Evolutionary conservation across 1,140 invertebrate species (phyloP).

Genomic region (Drosophila pectinifera): DNA sequence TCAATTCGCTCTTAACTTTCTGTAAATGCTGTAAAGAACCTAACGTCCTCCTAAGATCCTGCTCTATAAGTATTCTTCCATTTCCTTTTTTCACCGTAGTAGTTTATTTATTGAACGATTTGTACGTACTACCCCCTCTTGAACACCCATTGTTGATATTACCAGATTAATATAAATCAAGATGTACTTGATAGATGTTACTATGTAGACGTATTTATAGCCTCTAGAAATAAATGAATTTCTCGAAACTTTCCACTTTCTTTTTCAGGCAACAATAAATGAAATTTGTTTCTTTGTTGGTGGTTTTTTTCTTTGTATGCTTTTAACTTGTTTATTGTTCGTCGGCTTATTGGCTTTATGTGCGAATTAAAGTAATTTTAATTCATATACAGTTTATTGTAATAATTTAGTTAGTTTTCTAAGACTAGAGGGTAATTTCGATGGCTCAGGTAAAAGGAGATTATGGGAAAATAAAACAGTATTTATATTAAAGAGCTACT

Average conservation of each 20-base stretch:
- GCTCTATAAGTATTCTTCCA: constrained; percentile 23
- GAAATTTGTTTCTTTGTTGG: constrained; percentile 22
- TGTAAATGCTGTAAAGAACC: constrained; percentile 36
- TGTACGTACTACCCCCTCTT: constrained; percentile 27
- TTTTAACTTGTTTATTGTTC: constrained; percentile 28
- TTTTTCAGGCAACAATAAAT: constrained; percentile 35
- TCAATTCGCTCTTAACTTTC: neutral
- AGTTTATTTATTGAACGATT: constrained; percentile 34
- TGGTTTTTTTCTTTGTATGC: constrained; percentile 40
- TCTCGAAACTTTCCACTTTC: constrained; percentile 5
- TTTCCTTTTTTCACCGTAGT: constrained; percentile 9
- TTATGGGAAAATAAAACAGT: neutral
- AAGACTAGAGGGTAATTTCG: neutral
- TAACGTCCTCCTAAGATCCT: constrained; percentile 12
- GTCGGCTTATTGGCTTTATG: constrained; percentile 1
- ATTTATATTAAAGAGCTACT: neutral
- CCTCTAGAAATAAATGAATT: constrained; percentile 46
- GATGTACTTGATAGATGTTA: constrained; percentile 27
- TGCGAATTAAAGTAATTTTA: neutral
- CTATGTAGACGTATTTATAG: constrained; percentile 46
- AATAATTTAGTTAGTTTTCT: neutral
- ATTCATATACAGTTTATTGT: neutral
- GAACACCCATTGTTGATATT: constrained; percentile 40
- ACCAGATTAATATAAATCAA: constrained; percentile 35
- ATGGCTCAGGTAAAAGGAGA: no score